Evolutionary conservation across 1,140 invertebrate genomes (phyloP).

Genomic region (Penaeus japonicus): DNA sequence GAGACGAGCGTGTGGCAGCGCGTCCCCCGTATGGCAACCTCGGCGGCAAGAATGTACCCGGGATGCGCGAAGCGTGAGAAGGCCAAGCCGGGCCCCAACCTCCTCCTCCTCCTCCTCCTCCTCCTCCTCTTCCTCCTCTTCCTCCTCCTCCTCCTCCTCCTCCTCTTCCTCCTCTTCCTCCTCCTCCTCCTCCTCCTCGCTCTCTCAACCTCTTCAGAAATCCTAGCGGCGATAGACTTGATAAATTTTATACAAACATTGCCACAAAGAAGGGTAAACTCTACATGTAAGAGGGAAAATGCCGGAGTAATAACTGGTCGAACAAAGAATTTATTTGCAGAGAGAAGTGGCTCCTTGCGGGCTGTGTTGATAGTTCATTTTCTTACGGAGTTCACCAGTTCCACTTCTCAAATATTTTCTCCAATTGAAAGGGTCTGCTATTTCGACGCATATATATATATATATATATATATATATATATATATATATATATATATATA

Average conservation of each 20-base stretch:
- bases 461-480: background rate
- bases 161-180: background rate
- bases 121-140: background rate
- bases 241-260: slow-evolving; percentile 40
- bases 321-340: slow-evolving; percentile 25
- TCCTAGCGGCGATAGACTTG: slow-evolving; percentile 25
- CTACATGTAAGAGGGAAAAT: slow-evolving; percentile 16
- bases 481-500: background rate
- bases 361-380: slow-evolving; percentile 7
- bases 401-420: background rate
- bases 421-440: background rate
- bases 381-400: background rate
- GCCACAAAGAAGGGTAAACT: slow-evolving; percentile 33
- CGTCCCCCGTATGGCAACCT: background rate
- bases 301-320: slow-evolving; percentile 10
- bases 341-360: slow-evolving; percentile 17
- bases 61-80: slow-evolving; percentile 10
- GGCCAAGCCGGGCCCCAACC: background rate
- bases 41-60: slow-evolving; percentile 21
- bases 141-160: background rate
- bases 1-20: background rate
- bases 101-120: background rate
- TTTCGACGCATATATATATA: background rate
- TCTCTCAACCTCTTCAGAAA: slow-evolving; percentile 19
- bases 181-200: background rate